A percentile compares a stretch with the other conserved stretches of the same genome.
phyloP scores from a whole-genome alignment of 53 echinoderm and acorn worm genomes.

The Zoroaster sp. region DNA sequence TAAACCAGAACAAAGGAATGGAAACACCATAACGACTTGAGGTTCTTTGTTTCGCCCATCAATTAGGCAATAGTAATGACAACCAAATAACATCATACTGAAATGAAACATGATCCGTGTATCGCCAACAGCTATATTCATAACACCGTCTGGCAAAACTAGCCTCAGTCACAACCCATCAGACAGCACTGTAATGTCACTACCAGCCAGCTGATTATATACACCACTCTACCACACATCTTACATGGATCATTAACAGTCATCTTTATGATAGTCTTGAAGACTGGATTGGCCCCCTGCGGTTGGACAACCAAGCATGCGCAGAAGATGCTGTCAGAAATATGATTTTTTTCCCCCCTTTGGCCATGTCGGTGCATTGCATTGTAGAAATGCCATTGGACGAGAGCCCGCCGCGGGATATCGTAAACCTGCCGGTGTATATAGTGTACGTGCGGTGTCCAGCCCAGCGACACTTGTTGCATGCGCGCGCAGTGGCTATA shows the following conservation, averaged over 20 bases:
- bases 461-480: conserved; percentile 48
- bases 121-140: conserved; percentile 25
- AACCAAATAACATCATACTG: no score
- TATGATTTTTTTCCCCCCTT: neutral
- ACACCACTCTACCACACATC: neutral
- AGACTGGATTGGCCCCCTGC: neutral
- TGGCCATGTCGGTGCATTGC: neutral
- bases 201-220: conserved; percentile 17
- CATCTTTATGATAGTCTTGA: neutral
- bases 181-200: neutral
- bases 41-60: neutral
- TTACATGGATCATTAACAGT: neutral
- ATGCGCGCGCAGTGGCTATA: conserved; percentile 51
- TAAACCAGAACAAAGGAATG: neutral
- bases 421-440: neutral
- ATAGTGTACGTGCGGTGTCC: neutral
- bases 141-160: conserved; percentile 32
- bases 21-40: neutral
- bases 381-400: conserved; percentile 29
- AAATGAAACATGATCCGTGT: neutral
- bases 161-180: neutral
- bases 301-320: neutral
- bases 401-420: neutral
- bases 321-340: neutral
- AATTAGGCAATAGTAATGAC: conserved; percentile 52